Evolutionary conservation across 2,888 invertebrate species (phyloP).

Genomic region (Trichacis sp.): DNA sequence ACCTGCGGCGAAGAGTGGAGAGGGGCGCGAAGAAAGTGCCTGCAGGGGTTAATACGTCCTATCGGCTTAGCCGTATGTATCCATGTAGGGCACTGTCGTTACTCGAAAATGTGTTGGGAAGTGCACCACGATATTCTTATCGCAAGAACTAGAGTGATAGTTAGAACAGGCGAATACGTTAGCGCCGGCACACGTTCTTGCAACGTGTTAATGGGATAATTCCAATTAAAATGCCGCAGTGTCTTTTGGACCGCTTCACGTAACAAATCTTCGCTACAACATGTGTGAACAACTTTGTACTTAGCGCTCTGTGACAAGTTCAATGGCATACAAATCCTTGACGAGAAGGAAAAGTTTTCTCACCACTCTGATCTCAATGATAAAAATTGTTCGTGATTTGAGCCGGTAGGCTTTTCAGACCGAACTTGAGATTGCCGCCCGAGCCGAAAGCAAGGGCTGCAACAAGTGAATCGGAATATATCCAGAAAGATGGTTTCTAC

Average conservation of each 20-base stretch:
- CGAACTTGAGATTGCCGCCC: too few relatives aligned
- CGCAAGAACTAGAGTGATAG: not conserved
- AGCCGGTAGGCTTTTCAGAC: too few relatives aligned
- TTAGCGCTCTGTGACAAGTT: too few relatives aligned
- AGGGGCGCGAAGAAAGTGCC: conserved; percentile 22
- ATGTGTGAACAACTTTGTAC: too few relatives aligned
- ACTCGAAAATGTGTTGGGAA: not conserved
- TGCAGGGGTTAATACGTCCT: conserved; percentile 1
- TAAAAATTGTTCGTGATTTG: too few relatives aligned
- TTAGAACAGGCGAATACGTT: not conserved
- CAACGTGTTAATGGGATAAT: conserved; percentile 54
- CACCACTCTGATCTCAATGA: too few relatives aligned
- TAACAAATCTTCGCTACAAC: not conserved
- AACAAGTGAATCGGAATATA: too few relatives aligned
- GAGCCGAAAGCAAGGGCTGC: too few relatives aligned
- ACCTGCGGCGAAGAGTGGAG: conserved; percentile 23
- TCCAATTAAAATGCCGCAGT: conserved; percentile 56
- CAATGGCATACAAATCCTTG: too few relatives aligned
- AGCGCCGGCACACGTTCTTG: not conserved
- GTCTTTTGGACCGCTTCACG: not conserved
- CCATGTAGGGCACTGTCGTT: conserved; percentile 17
- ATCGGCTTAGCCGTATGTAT: conserved; percentile 9
- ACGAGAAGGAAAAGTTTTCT: too few relatives aligned
- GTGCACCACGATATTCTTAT: not conserved
- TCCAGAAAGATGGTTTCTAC: too few relatives aligned